A percentile compares a stretch with the other conserved stretches of the same genome.
These are phyloP conservation scores for Sinopyrophorus schimmeli DNA, from an alignment of 2,888 invertebrate genomes.

Conservation along the genomic window DNA sequence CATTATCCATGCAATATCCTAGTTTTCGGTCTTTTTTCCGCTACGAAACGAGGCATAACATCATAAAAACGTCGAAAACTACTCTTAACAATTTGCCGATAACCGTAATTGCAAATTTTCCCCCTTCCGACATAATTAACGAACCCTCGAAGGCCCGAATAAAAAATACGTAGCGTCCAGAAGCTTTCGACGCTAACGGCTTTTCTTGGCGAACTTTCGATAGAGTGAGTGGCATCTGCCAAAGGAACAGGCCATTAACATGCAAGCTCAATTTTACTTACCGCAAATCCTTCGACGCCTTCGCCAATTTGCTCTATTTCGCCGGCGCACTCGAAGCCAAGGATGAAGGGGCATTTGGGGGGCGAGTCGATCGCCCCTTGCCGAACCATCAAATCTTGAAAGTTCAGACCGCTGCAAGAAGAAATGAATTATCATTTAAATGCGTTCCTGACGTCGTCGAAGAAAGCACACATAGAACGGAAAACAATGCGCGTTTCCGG, in stretches of 20 bases:
- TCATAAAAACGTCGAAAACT: too few species aligned
- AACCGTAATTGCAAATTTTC: slow-evolving; percentile 7
- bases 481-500: too few species aligned
- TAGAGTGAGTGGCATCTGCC: slow-evolving; percentile 12
- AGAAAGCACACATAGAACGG: too few species aligned
- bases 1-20: too few species aligned
- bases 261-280: slow-evolving; percentile 49
- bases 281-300: slow-evolving; percentile 77
- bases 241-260: slow-evolving; percentile 7
- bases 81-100: too few species aligned
- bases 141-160: neutral
- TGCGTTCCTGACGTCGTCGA: too few species aligned
- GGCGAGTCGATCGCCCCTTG: slow-evolving; percentile 86
- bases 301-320: slow-evolving; percentile 78
- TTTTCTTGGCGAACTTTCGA: slow-evolving; percentile 4
- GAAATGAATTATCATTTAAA: too few species aligned
- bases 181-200: slow-evolving; percentile 8
- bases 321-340: slow-evolving; percentile 88
- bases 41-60: too few species aligned
- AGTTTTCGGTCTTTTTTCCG: too few species aligned
- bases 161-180: slow-evolving; percentile 6
- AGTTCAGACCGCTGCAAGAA: slow-evolving; percentile 81
- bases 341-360: slow-evolving; percentile 86
- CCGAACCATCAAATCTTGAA: slow-evolving; percentile 86
- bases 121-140: neutral